phyloP scores from a whole-genome alignment of 2,797 vertebrate genomes.

The Peromyscus attwateri region DNA sequence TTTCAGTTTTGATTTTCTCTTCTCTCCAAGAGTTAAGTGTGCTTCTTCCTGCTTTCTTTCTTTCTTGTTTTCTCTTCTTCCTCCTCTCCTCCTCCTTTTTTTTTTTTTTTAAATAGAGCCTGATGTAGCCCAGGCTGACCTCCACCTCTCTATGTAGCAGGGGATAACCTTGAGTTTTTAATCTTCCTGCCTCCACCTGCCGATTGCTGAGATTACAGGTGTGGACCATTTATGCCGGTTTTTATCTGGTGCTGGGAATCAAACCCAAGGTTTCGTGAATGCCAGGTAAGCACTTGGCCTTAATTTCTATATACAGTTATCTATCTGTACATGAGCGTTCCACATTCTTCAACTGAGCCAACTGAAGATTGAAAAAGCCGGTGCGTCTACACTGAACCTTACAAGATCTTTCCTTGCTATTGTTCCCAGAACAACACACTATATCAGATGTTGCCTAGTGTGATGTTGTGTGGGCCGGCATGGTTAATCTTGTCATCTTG shows the following conservation, averaged over 20 bases:
- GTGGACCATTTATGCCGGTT: neutral
- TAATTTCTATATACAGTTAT: neutral
- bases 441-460: neutral
- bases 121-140: neutral
- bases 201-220: neutral
- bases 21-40: neutral
- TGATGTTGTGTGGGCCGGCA: neutral
- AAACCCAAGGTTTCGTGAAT: neutral
- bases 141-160: neutral
- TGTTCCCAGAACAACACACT: neutral
- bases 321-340: neutral
- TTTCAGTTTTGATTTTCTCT: slow-evolving; percentile 14
- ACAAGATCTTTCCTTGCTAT: neutral
- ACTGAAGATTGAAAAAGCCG: neutral
- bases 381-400: neutral
- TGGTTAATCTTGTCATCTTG: neutral
- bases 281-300: neutral
- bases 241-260: neutral
- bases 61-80: neutral
- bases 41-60: neutral
- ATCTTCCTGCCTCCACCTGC: neutral
- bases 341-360: neutral
- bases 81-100: neutral
- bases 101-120: neutral
- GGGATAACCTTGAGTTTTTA: neutral